A percentile compares a stretch with the other conserved stretches of the same genome.
These are phyloP conservation scores for Cataglyphis albicans DNA, from an alignment of 2,888 invertebrate species.

Conservation along the genomic window DNA sequence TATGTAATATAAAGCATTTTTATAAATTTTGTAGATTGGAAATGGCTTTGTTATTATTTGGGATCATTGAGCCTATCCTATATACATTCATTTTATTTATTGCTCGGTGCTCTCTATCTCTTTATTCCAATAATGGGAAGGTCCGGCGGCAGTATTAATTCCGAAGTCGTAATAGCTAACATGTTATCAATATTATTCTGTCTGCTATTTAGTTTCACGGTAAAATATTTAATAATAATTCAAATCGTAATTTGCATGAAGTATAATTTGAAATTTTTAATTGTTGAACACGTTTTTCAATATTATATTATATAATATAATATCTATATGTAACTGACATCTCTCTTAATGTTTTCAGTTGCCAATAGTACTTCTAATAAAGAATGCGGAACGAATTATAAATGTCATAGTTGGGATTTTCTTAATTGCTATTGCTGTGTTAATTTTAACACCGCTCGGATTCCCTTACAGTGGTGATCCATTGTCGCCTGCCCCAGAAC, in stretches of 20 bases:
- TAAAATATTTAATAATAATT: constrained; percentile 68
- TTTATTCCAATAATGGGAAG: constrained; percentile 94
- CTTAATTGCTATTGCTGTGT: constrained; percentile 87
- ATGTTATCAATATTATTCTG: constrained; percentile 86
- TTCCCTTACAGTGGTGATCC: constrained; percentile 91
- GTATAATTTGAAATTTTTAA: constrained; percentile 15
- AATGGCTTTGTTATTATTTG: constrained; percentile 88
- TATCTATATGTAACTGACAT: background rate
- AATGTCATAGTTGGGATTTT: constrained; percentile 87
- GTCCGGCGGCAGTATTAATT: constrained; percentile 90
- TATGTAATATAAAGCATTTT: background rate
- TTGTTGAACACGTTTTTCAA: background rate
- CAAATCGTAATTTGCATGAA: constrained; percentile 9
- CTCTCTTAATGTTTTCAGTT: constrained; percentile 80
- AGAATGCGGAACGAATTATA: constrained; percentile 87
- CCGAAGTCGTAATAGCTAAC: constrained; percentile 90
- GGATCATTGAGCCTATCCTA: constrained; percentile 88
- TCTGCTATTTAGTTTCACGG: constrained; percentile 86
- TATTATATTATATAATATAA: background rate
- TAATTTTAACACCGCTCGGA: constrained; percentile 90
- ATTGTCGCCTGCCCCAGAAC: constrained; percentile 89
- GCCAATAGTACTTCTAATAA: constrained; percentile 85
- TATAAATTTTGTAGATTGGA: constrained; percentile 86
- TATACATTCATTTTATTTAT: constrained; percentile 90
- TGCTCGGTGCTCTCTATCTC: constrained; percentile 90